Evolutionary conservation across 1,140 invertebrate species (phyloP).

Genomic region (Aphaenogaster rudis): DNA sequence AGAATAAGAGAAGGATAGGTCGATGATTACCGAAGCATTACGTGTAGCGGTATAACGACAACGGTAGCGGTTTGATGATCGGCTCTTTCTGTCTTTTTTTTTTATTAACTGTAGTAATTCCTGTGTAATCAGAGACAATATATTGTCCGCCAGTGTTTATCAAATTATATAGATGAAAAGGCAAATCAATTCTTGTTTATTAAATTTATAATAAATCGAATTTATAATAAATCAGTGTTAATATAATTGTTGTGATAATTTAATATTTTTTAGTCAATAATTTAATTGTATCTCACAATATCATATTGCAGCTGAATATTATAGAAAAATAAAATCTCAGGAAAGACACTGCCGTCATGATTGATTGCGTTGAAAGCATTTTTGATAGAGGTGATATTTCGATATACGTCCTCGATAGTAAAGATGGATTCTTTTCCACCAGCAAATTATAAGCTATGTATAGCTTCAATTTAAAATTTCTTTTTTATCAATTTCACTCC

Average conservation of each 20-base stretch:
- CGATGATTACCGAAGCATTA: slow-evolving; percentile 30
- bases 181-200: neutral
- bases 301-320: neutral
- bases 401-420: slow-evolving; percentile 23
- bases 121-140: neutral
- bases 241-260: neutral
- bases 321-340: slow-evolving; percentile 24
- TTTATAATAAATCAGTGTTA: neutral
- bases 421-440: slow-evolving; percentile 8
- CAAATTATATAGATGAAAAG: neutral
- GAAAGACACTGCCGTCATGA: slow-evolving; percentile 8
- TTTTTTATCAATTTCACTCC: neutral
- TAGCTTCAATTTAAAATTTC: slow-evolving; percentile 14
- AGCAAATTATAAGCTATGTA: neutral
- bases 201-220: no score
- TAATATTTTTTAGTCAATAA: neutral
- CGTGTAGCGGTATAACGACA: slow-evolving; percentile 32
- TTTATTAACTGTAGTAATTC: neutral
- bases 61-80: neutral
- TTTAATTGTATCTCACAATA: slow-evolving; percentile 3
- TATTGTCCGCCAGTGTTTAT: neutral
- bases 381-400: slow-evolving; percentile 38
- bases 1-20: slow-evolving; percentile 38
- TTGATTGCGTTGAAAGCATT: slow-evolving; percentile 41
- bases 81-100: neutral